Percentiles rank a stretch among this genome's conserved stretches.
phyloP scores from a whole-genome alignment of 2,888 invertebrate genomes.

The Cartodere bifasciata region DNA sequence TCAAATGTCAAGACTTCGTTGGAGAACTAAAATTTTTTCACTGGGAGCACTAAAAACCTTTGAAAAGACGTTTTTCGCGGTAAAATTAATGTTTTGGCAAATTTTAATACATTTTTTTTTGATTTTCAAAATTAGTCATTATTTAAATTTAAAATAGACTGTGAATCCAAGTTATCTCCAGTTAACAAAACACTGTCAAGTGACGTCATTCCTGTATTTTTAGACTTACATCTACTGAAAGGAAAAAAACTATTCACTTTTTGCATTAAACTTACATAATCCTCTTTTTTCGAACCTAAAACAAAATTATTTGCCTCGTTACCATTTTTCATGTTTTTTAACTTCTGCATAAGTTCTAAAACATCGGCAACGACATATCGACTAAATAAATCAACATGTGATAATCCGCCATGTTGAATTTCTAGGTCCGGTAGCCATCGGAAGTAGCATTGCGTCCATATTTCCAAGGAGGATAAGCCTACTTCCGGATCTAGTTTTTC shows the following conservation, averaged over 20 bases:
- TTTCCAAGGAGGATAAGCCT: conserved; percentile 44
- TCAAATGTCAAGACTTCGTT: no score
- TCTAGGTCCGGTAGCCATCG: conserved; percentile 79
- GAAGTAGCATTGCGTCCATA: conserved; percentile 86
- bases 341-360: conserved; percentile 30
- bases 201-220: conserved; percentile 32
- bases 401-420: conserved; percentile 55
- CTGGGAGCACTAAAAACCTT: no score
- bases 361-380: conserved; percentile 37
- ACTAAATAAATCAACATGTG: conserved; percentile 43
- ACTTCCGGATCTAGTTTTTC: conserved; percentile 39
- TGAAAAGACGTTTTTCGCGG: no score
- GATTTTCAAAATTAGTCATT: conserved; percentile 51
- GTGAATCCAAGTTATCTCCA: conserved; percentile 52
- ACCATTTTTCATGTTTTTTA: conserved; percentile 20
- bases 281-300: no score
- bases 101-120: no score
- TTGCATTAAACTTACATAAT: conserved; percentile 27
- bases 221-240: conserved; percentile 33
- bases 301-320: conserved; percentile 21
- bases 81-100: no score
- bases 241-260: conserved; percentile 38
- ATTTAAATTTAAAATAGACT: conserved; percentile 51
- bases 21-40: no score
- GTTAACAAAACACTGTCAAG: conserved; percentile 49